phyloP scores from a whole-genome alignment of 2,797 vertebrate genomes.

The Amniataba percoides region DNA sequence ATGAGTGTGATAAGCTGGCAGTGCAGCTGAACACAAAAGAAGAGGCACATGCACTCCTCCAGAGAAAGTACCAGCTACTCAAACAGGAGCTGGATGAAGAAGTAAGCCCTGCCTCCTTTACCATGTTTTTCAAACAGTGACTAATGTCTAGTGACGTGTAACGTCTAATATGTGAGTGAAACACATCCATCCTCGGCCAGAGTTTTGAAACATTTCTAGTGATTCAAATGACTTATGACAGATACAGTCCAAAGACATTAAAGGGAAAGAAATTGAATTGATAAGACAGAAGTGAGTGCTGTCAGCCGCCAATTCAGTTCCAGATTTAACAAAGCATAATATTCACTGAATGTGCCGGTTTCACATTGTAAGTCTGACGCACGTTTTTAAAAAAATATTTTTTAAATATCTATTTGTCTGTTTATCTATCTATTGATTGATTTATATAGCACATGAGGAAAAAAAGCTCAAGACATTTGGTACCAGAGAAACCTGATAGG shows the following conservation, averaged over 20 bases:
- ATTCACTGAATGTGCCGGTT: conserved; percentile 13
- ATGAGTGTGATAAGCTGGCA: conserved; percentile 90
- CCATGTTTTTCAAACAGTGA: conserved; percentile 8
- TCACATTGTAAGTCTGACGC: conserved; percentile 9
- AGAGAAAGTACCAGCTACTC: conserved; percentile 87
- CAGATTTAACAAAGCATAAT: conserved; percentile 1
- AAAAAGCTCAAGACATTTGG: not conserved
- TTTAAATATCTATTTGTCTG: too few relatives aligned
- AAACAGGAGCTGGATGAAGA: conserved; percentile 91
- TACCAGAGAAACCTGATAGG: not conserved
- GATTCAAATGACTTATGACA: conserved; percentile 27
- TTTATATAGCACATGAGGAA: not conserved
- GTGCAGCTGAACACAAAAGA: conserved; percentile 86
- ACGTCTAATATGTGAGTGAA: conserved; percentile 16
- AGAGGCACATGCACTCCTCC: conserved; percentile 85
- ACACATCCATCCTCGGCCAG: not conserved
- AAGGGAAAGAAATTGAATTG: conserved; percentile 17
- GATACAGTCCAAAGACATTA: conserved; percentile 11
- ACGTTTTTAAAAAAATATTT: not conserved
- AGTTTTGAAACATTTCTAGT: conserved; percentile 7
- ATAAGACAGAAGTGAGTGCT: not conserved
- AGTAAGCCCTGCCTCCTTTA: conserved; percentile 78
- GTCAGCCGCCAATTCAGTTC: not conserved
- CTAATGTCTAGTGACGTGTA: conserved; percentile 4
- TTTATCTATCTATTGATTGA: too few relatives aligned